Conservation (phyloP, 2,113 vertebrate species). For the Xiphophorus couchianus region DNA sequence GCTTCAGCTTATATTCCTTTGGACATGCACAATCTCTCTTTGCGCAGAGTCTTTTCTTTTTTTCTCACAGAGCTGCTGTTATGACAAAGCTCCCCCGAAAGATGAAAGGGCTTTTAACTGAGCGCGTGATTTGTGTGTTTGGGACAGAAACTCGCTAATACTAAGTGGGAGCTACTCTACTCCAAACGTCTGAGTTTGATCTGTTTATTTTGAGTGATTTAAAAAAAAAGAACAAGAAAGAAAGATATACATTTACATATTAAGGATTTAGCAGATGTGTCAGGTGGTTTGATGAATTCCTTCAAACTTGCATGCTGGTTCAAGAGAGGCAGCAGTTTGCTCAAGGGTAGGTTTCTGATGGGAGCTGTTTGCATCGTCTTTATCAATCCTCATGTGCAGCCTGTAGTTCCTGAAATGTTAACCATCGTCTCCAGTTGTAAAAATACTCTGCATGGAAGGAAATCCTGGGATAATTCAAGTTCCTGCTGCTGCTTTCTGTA, state of each 20-base stretch:
- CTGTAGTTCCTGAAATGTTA: neutral
- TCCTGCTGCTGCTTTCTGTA: neutral
- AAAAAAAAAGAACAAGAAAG: neutral
- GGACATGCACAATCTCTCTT: neutral
- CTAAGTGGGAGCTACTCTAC: neutral
- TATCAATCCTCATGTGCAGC: neutral
- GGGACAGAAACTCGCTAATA: neutral
- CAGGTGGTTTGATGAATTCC: neutral
- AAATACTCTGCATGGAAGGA: neutral
- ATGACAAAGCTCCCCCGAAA: neutral
- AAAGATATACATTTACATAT: no score
- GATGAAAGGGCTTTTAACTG: conserved; percentile 8
- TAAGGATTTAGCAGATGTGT: neutral
- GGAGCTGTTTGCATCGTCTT: neutral
- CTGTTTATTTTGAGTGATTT: neutral
- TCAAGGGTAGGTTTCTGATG: neutral
- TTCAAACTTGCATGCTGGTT: neutral
- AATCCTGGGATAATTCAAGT: neutral
- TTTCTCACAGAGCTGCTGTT: neutral
- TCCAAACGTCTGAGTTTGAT: neutral
- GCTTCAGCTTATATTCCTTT: neutral
- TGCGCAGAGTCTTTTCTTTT: neutral
- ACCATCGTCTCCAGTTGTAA: neutral
- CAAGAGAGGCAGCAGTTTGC: no score
- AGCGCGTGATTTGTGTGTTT: neutral